Evolutionary conservation across 2,888 invertebrate species (phyloP).

Genomic region (Lamproptera curius): DNA sequence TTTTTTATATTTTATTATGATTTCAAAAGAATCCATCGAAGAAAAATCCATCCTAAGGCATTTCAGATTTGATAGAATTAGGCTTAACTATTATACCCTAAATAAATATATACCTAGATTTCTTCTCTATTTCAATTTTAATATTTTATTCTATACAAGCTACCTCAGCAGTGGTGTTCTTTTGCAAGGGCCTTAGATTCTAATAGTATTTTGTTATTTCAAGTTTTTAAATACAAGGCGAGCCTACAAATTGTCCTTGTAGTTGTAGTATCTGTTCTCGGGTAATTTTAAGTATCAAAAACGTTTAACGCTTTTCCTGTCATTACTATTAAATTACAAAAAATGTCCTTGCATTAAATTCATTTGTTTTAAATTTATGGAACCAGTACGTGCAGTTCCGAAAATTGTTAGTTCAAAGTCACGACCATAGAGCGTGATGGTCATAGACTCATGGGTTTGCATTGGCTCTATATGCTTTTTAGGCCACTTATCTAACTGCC

Average conservation of each 20-base stretch:
- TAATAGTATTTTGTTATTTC: neutral
- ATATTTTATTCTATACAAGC: neutral
- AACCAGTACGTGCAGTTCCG: conserved; percentile 1
- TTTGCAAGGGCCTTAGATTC: neutral
- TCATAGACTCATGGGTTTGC: conserved; percentile 13
- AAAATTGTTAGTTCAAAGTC: conserved; percentile 21
- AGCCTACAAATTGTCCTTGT: neutral
- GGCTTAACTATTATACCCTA: too few relatives aligned
- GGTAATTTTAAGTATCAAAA: neutral
- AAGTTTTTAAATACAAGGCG: neutral
- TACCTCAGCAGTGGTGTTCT: neutral
- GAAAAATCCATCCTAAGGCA: too few relatives aligned
- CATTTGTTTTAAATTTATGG: neutral
- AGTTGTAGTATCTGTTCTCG: neutral
- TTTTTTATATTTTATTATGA: too few relatives aligned
- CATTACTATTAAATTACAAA: neutral
- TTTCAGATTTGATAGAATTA: too few relatives aligned
- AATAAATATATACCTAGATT: too few relatives aligned
- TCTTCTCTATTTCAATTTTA: neutral
- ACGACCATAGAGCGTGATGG: conserved; percentile 33
- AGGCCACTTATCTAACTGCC: too few relatives aligned
- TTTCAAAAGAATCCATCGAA: too few relatives aligned
- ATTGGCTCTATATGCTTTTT: neutral
- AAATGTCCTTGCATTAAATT: conserved; percentile 1
- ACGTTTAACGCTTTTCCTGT: neutral